Conservation (phyloP, 2,888 invertebrate species). For the Zootermopsis nevadensis region DNA sequence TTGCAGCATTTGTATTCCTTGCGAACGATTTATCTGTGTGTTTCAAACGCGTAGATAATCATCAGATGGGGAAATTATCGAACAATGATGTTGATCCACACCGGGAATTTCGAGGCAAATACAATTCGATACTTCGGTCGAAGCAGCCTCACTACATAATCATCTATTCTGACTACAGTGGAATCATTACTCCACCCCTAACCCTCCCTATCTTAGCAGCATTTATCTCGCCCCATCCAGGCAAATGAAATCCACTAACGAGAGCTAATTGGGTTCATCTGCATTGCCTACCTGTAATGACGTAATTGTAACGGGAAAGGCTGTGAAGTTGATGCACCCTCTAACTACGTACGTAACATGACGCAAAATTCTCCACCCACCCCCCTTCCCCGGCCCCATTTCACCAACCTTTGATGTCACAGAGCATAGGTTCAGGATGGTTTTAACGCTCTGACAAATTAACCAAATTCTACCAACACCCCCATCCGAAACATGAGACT, state of each 20-base stretch:
- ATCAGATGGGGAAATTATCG: too few relatives aligned
- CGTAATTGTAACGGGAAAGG: conserved; percentile 44
- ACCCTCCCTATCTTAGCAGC: background rate
- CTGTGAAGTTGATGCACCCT: background rate
- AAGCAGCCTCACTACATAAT: too few relatives aligned
- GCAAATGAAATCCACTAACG: conserved; percentile 49
- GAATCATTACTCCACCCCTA: too few relatives aligned
- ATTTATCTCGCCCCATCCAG: background rate
- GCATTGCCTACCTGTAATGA: conserved; percentile 48
- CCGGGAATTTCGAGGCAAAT: too few relatives aligned
- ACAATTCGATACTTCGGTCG: too few relatives aligned
- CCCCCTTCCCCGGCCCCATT: too few relatives aligned
- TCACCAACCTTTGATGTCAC: conserved; percentile 13
- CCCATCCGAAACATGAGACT: background rate
- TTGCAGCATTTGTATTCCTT: too few relatives aligned
- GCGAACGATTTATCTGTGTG: too few relatives aligned
- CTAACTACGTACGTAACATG: background rate
- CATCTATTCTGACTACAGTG: too few relatives aligned
- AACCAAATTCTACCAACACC: background rate
- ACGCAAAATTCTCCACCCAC: background rate
- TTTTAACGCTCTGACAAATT: background rate
- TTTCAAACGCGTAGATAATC: too few relatives aligned
- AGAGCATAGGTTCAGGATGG: background rate
- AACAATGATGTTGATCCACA: too few relatives aligned
- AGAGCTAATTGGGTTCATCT: conserved; percentile 44